A percentile compares a stretch with the other conserved stretches of the same genome.
Evolutionary conservation across 1,140 invertebrate genomes (phyloP).

Genomic region (Drosophila tristis): DNA sequence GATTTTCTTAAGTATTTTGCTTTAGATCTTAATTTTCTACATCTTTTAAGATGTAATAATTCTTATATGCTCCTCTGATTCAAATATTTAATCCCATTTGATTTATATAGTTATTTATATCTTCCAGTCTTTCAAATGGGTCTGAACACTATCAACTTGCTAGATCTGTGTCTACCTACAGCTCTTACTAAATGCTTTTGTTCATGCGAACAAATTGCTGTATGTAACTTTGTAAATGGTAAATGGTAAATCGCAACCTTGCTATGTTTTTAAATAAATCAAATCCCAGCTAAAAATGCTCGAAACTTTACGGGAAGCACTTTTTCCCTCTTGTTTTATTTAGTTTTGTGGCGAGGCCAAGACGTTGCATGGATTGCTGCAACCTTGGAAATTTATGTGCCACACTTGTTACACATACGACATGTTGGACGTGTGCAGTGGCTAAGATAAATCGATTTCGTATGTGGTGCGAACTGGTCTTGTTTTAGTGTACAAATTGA

Average conservation of each 20-base stretch:
- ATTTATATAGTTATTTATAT: too few species aligned
- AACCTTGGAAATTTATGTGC: constrained; percentile 68
- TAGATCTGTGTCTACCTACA: not conserved
- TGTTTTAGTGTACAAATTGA: constrained; percentile 59
- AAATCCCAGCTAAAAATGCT: constrained; percentile 32
- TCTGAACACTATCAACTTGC: not conserved
- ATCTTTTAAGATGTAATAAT: too few species aligned
- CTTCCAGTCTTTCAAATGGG: too few species aligned
- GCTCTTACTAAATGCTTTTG: constrained; percentile 18
- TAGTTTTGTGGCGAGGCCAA: constrained; percentile 48
- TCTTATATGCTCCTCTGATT: too few species aligned
- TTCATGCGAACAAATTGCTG: constrained; percentile 42
- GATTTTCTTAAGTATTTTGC: too few species aligned
- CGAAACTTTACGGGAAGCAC: constrained; percentile 37
- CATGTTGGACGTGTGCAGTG: constrained; percentile 57
- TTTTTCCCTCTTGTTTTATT: constrained; percentile 47
- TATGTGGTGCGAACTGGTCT: constrained; percentile 33
- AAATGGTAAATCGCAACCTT: constrained; percentile 23
- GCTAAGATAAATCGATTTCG: constrained; percentile 72
- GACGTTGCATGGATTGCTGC: constrained; percentile 18
- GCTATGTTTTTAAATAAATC: constrained; percentile 45
- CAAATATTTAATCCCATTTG: too few species aligned
- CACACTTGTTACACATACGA: constrained; percentile 75
- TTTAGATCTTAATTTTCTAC: too few species aligned
- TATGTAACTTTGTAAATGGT: constrained; percentile 45